These are phyloP conservation scores for Sitophilus oryzae DNA, from an alignment of 1,140 invertebrate species.

Conservation along the genomic window DNA sequence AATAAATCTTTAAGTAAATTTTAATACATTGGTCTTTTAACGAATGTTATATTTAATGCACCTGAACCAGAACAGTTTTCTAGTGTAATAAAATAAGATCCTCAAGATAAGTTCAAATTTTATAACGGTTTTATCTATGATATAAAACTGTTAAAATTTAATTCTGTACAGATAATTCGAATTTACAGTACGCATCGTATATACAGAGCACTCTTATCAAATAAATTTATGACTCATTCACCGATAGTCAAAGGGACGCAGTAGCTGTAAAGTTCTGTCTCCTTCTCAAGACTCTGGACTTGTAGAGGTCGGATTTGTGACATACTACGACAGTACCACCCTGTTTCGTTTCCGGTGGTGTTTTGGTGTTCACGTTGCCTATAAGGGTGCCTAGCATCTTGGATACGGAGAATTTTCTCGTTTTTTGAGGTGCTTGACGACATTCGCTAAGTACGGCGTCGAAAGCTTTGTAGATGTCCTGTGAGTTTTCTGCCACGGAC, in stretches of 20 bases:
- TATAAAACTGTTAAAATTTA: not conserved
- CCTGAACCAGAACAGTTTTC: too few relatives aligned
- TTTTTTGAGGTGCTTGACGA: slow-evolving; percentile 49
- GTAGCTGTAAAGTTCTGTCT: slow-evolving; percentile 53
- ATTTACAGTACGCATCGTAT: too few relatives aligned
- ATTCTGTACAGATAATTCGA: slow-evolving; percentile 1
- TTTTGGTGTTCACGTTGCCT: slow-evolving; percentile 47
- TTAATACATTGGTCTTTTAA: too few relatives aligned
- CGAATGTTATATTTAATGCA: too few relatives aligned
- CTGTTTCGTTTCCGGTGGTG: slow-evolving; percentile 39
- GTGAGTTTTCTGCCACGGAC: slow-evolving; percentile 69
- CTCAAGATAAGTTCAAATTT: too few relatives aligned
- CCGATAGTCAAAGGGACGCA: slow-evolving; percentile 51
- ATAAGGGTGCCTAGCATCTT: slow-evolving; percentile 74
- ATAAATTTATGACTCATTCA: slow-evolving; percentile 25
- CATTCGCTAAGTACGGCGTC: slow-evolving; percentile 62
- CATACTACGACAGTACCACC: slow-evolving; percentile 53
- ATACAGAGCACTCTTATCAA: too few relatives aligned
- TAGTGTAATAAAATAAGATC: too few relatives aligned
- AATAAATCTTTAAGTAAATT: too few relatives aligned
- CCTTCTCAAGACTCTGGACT: slow-evolving; percentile 49
- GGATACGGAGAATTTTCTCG: slow-evolving; percentile 68
- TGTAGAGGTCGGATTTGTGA: slow-evolving; percentile 53
- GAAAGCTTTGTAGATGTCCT: slow-evolving; percentile 62
- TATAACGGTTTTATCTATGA: too few relatives aligned